Evolutionary conservation across 2,888 invertebrate genomes (phyloP), one percentile per base, ranked within the genome.

Genomic region (Rhopalosiphum nymphaeae): DNA sequence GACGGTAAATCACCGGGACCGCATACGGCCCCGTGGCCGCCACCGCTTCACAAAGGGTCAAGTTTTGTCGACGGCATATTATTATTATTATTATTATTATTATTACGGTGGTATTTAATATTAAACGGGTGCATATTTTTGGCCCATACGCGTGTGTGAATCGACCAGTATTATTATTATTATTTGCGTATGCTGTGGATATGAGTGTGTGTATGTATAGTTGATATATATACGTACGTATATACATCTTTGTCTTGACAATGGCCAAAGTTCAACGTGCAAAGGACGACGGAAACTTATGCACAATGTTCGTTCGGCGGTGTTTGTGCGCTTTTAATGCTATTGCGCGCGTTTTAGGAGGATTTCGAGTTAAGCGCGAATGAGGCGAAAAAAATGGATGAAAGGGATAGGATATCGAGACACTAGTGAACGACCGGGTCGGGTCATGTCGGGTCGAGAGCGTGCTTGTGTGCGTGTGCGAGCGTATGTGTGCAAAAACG

Each of bases 1-100:
- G 84, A 89, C 89, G 67, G 93, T 93, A 93, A 93, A 89, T 93
- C 89, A 89, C 93, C 2, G 53, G 21, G 5, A 46, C 46, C 46
- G n/a, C 36, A 53, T 53, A 78, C 78, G 36, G 49, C n/a, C 13
- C n/a, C 13, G 36, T 11, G 29, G 21, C 46, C 86, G 3, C 57
- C 92, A 10, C n/a, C 26, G 67, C 36, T 86, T 57, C 44, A 56
- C 44, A 89, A 89, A 93, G 89, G 89, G 93, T 89, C 84, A 84
- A 93, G 53, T 84, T 84, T 89, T 26, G n/a, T 42, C 67, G 42
- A 36, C 56, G 36, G 42, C 67, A 42, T 42, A 56, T 44, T 42
- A 42, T 44, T 78, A 78, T 36, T 67, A 67, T 67, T 78, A 78
- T 78, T 78, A 78, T 78, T 21, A 78, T 78, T 21, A 53, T 53